These are phyloP conservation scores for Siphonodentalium dalli DNA, from an alignment of 2,888 invertebrate genomes.

Conservation along the genomic window DNA sequence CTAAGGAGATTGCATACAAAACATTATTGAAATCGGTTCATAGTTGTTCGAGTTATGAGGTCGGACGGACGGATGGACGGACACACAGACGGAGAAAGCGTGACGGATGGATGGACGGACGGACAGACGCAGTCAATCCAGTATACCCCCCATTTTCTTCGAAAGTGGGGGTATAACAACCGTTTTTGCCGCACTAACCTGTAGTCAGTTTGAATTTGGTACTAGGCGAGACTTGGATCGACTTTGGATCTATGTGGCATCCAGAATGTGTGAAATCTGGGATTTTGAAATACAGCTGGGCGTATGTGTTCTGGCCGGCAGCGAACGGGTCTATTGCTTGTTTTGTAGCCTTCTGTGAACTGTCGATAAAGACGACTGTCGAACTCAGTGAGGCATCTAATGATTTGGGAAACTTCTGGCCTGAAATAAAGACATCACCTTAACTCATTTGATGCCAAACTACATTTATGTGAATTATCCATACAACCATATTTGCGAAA, in stretches of 20 bases:
- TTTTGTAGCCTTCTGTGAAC: conserved; percentile 30
- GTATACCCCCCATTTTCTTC: too few relatives aligned
- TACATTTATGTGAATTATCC: too few relatives aligned
- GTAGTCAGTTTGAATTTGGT: conserved; percentile 53
- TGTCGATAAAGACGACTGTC: conserved; percentile 35
- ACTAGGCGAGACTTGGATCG: conserved; percentile 51
- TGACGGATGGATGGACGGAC: too few relatives aligned
- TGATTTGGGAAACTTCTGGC: conserved; percentile 52
- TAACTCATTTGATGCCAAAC: too few relatives aligned
- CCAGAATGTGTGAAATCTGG: conserved; percentile 55
- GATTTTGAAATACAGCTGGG: conserved; percentile 57
- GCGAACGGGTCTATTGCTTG: conserved; percentile 51
- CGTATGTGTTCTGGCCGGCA: conserved; percentile 54
- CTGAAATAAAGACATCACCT: conserved; percentile 26
- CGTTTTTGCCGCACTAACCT: conserved; percentile 32
- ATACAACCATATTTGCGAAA: too few relatives aligned
- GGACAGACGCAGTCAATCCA: too few relatives aligned
- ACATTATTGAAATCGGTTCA: too few relatives aligned
- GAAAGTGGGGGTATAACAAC: too few relatives aligned
- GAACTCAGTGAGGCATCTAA: conserved; percentile 46
- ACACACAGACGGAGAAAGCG: too few relatives aligned
- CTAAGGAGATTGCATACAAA: too few relatives aligned
- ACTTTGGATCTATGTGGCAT: conserved; percentile 52
- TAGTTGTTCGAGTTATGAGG: too few relatives aligned
- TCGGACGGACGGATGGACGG: too few relatives aligned